phyloP scores from a whole-genome alignment of 2,113 vertebrate species.

The Rallus limicola region DNA sequence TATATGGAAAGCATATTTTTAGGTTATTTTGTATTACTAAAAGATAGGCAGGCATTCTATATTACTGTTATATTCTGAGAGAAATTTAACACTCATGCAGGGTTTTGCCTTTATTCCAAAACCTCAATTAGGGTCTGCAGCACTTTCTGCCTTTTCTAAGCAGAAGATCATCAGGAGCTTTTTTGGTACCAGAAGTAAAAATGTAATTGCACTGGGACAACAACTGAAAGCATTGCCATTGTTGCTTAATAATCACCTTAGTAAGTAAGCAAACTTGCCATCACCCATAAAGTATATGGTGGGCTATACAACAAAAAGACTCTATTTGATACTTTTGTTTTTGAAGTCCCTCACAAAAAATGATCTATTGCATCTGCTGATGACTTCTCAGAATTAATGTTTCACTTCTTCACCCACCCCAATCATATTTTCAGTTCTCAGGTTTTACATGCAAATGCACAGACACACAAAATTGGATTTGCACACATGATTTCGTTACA shows the following conservation, averaged over 20 bases:
- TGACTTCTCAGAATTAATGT: background rate
- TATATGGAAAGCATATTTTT: slow-evolving; percentile 19
- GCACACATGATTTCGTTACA: background rate
- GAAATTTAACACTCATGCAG: slow-evolving; percentile 43
- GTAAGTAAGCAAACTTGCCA: background rate
- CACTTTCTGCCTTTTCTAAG: slow-evolving; percentile 45
- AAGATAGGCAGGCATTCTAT: slow-evolving; percentile 4
- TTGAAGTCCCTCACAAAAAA: background rate
- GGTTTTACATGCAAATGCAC: background rate
- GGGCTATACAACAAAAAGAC: background rate
- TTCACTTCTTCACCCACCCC: background rate
- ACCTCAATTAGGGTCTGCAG: slow-evolving; percentile 40
- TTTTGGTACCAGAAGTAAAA: slow-evolving; percentile 30
- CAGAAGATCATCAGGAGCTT: slow-evolving; percentile 44
- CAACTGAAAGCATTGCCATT: background rate
- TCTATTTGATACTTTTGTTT: background rate
- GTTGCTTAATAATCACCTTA: background rate
- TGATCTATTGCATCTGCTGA: background rate
- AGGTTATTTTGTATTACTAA: slow-evolving; percentile 6
- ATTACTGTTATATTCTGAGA: slow-evolving; percentile 30
- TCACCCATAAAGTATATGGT: background rate
- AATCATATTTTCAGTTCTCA: background rate
- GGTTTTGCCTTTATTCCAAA: slow-evolving; percentile 62
- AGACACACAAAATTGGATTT: background rate
- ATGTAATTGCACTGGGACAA: background rate